Evolutionary conservation across 2,113 vertebrate species (phyloP), one percentile per base, ranked within the genome.

Genomic region (Bubo bubo): DNA sequence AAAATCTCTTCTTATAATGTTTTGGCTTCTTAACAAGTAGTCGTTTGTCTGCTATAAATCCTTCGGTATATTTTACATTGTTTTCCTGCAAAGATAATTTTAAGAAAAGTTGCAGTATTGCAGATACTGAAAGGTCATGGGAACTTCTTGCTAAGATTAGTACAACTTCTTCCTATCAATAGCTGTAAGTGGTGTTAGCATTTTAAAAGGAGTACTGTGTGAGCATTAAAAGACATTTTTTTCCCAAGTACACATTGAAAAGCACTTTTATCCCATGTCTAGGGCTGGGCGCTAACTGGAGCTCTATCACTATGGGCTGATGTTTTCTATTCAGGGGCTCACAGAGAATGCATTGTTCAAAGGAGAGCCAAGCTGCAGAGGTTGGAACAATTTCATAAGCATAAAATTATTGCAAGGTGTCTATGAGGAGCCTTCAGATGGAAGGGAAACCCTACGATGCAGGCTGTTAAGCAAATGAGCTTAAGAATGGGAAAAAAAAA

Each of bases 191-290:
- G 82, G 79, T 2, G 86, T 50, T 95, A 91, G 91, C 66, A 30
- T 89, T 95, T 95, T 97, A 96, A 97, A 96, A 83, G 79, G 82
- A 95, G 86, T 21, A 91, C 95, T 97, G 96, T 97, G 95, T 62
- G 60, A 93, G 73, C 73, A 82, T 88, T 94, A 91, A 93, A 97
- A 95, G 79, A 90, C 86, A 89, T 91, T 92, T 93, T 93, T 70
- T 43, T 15, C 59, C 75, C 82, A 82, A 90, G 75, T 77, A 66
- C 81, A 73, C 37, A 41, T 5, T 96, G 95, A 96, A 97, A 96
- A 96, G 91, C 88, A 96, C 91, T 96, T 96, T 95, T 96, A 93
- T 95, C 63, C 93, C 85, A 14, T 89, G 76, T 45, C 66, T 73
- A 82, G 87, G 85, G 85, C 91, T 83, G 93, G 93, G 77, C 67